Conservation (phyloP, 2,888 invertebrate species). For the Acleris laterana region DNA sequence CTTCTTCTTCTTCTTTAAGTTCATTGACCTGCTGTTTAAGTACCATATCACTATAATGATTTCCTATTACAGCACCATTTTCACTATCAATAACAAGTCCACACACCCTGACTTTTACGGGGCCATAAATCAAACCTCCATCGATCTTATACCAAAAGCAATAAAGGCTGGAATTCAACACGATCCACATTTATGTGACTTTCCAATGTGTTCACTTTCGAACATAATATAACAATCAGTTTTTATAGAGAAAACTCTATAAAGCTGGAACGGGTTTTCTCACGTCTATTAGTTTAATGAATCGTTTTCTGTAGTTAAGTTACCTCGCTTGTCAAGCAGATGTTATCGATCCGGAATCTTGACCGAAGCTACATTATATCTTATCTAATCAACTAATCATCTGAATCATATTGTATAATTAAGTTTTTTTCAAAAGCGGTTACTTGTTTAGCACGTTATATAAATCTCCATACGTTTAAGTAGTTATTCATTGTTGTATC, state of each 20-base stretch:
- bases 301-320: too few relatives aligned
- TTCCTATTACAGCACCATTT: constrained; percentile 11
- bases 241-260: constrained; percentile 12
- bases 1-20: too few relatives aligned
- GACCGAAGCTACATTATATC: too few relatives aligned
- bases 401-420: too few relatives aligned
- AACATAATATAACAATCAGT: constrained; percentile 16
- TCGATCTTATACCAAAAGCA: not conserved
- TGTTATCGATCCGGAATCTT: too few relatives aligned
- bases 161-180: constrained; percentile 4
- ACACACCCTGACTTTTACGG: constrained; percentile 7
- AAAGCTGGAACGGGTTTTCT: not conserved
- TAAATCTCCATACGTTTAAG: too few relatives aligned
- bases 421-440: too few relatives aligned
- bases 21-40: constrained; percentile 8
- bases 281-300: constrained; percentile 1
- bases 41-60: constrained; percentile 8
- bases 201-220: constrained; percentile 19
- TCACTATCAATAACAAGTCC: constrained; percentile 18
- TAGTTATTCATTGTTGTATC: too few relatives aligned
- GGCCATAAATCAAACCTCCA: constrained; percentile 6
- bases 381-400: too few relatives aligned
- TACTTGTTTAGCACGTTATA: too few relatives aligned
- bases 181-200: not conserved
- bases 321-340: too few relatives aligned